These are phyloP conservation scores for Sarcophaga variegata DNA, from an alignment of 2,888 invertebrate species.

Conservation along the genomic window DNA sequence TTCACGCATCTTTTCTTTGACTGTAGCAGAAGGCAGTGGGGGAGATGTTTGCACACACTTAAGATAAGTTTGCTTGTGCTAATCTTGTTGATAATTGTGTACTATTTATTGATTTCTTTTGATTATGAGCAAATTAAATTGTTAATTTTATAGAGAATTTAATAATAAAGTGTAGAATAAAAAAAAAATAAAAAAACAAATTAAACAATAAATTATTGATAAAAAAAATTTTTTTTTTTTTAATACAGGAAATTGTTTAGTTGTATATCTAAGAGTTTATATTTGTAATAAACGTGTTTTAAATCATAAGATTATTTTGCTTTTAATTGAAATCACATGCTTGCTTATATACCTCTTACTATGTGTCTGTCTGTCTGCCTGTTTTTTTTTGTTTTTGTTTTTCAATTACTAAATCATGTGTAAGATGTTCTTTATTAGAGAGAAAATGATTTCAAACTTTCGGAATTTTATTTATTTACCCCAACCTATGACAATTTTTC, in stretches of 20 bases:
- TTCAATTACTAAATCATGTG: background rate
- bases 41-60: background rate
- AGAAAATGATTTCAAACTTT: constrained; percentile 6
- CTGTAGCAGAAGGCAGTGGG: too few species aligned
- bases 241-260: too few species aligned
- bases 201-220: too few species aligned
- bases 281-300: too few species aligned
- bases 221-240: too few species aligned
- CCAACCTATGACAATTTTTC: constrained; percentile 48
- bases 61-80: constrained; percentile 10
- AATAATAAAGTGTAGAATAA: too few species aligned
- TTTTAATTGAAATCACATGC: background rate
- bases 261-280: too few species aligned
- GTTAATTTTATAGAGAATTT: constrained; percentile 43
- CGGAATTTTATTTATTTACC: constrained; percentile 14
- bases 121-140: constrained; percentile 33
- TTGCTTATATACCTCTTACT: background rate
- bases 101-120: constrained; percentile 20
- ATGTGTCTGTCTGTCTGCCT: too few species aligned
- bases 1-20: too few species aligned
- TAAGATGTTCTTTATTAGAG: background rate
- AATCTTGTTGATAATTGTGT: constrained; percentile 63
- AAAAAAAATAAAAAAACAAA: too few species aligned
- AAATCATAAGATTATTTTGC: too few species aligned
- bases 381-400: too few species aligned